These are phyloP conservation scores for Schizotus pectinicornis DNA, from an alignment of 2,888 invertebrate species.

Conservation along the genomic window DNA sequence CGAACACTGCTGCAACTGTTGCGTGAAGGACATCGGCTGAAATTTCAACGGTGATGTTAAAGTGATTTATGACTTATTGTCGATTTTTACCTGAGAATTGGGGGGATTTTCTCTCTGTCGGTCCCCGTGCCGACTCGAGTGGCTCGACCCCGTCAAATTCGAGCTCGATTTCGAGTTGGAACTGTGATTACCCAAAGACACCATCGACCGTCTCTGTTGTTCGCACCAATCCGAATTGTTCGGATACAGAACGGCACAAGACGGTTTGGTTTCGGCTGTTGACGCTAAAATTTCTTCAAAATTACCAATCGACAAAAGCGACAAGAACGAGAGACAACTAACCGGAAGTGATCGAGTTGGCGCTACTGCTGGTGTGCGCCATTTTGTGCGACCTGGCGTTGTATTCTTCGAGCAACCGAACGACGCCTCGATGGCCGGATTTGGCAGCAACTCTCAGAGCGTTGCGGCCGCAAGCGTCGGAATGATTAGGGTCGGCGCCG, in stretches of 20 bases:
- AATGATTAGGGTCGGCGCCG: constrained; percentile 85
- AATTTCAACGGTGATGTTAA: too few species aligned
- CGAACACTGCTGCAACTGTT: constrained; percentile 87
- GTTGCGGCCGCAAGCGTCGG: constrained; percentile 85
- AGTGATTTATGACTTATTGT: too few species aligned
- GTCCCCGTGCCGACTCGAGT: constrained; percentile 57
- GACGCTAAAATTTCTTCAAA: constrained; percentile 56
- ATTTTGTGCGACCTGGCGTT: constrained; percentile 53
- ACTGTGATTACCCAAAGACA: constrained; percentile 71
- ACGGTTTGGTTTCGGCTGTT: constrained; percentile 69
- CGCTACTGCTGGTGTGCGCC: constrained; percentile 53
- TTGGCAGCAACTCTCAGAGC: constrained; percentile 90
- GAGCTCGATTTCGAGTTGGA: constrained; percentile 82
- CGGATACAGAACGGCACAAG: constrained; percentile 64
- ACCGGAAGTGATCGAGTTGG: constrained; percentile 58
- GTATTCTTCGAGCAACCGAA: constrained; percentile 77
- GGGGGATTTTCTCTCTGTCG: constrained; percentile 46
- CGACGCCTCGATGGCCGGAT: constrained; percentile 87
- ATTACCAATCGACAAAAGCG: constrained; percentile 3
- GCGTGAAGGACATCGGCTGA: constrained; percentile 85
- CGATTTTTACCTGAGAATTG: constrained; percentile 42
- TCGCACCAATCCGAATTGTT: constrained; percentile 50
- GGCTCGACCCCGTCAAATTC: constrained; percentile 71
- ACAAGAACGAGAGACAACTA: constrained; percentile 18
- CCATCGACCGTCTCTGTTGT: constrained; percentile 59